Percentiles rank a stretch among this genome's conserved stretches.
Evolutionary conservation across 2,797 vertebrate genomes (phyloP).

Genomic region (Erethizon dorsatum): DNA sequence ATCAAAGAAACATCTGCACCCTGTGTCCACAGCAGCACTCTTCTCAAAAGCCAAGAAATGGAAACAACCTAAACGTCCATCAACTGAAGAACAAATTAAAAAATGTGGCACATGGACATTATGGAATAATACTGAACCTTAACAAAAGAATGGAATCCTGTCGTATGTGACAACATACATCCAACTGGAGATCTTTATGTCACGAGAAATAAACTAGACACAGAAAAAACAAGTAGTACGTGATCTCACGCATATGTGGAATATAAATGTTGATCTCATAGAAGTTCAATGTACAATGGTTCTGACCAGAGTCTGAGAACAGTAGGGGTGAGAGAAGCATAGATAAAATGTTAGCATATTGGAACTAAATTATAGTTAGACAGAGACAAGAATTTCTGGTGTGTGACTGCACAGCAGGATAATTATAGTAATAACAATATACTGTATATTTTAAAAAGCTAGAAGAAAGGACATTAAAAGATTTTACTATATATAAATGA

Average conservation of each 20-base stretch:
- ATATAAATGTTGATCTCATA: neutral
- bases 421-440: neutral
- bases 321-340: neutral
- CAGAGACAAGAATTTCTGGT: neutral
- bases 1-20: neutral
- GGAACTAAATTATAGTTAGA: neutral
- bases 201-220: neutral
- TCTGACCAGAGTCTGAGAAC: neutral
- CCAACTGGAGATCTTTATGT: neutral
- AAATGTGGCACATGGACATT: neutral
- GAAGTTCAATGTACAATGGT: neutral
- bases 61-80: neutral
- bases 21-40: neutral
- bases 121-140: neutral
- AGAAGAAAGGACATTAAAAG: neutral
- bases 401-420: neutral
- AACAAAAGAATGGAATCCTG: neutral
- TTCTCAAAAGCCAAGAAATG: neutral
- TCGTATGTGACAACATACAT: neutral
- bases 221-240: neutral
- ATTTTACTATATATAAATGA: neutral
- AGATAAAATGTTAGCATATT: neutral
- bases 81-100: neutral
- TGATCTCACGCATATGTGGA: neutral
- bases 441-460: neutral